Conservation (phyloP, 1,140 invertebrate genomes). For the Tetramorium simillimum region DNA sequence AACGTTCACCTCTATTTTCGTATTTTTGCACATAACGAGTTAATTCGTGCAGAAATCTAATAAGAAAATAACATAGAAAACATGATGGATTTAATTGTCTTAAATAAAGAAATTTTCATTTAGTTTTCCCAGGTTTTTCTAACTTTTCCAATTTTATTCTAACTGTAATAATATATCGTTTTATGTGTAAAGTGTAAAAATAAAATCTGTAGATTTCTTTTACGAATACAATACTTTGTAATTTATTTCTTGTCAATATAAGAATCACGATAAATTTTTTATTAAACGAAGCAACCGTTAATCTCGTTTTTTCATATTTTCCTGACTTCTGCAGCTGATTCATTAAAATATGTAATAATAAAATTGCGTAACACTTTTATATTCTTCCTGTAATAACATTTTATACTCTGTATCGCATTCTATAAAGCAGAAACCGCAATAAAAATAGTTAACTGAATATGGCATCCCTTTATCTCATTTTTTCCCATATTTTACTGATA, state of each 20-base stretch:
- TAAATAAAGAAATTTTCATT: not conserved
- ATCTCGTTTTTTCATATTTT: not conserved
- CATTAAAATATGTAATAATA: not conserved
- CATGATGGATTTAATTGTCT: not conserved
- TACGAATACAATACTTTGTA: not conserved
- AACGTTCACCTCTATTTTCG: not conserved
- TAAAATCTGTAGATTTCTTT: not conserved
- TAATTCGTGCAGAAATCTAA: not conserved
- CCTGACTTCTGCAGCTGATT: not conserved
- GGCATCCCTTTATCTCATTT: conserved; percentile 10
- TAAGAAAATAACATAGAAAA: not conserved
- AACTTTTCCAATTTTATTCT: too few species aligned
- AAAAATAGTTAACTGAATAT: conserved; percentile 7
- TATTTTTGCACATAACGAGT: not conserved
- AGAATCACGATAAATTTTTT: not conserved
- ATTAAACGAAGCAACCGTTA: not conserved
- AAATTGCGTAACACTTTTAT: conserved; percentile 10
- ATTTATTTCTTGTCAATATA: not conserved
- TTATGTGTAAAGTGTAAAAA: not conserved
- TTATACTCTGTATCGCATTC: not conserved
- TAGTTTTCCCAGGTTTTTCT: not conserved
- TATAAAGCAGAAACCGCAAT: not conserved
- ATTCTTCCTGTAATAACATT: not conserved
- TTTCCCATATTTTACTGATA: not conserved
- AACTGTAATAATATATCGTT: not conserved